Conservation (phyloP, 2,797 vertebrate genomes). For the Notolepis coatsorum region DNA sequence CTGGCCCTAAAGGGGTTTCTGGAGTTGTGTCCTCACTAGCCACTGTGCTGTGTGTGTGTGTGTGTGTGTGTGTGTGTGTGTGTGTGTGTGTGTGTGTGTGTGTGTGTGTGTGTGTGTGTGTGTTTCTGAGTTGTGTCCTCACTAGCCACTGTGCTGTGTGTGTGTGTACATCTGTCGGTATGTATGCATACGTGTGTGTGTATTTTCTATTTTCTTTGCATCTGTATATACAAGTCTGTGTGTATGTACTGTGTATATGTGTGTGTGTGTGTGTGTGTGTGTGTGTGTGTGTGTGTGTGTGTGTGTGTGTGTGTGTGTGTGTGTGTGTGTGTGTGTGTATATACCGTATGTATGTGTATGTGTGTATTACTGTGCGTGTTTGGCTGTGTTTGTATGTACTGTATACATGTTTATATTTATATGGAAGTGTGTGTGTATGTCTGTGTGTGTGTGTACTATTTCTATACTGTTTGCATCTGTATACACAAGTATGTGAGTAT, state of each 20-base stretch:
- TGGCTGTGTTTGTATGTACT: not conserved
- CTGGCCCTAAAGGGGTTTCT: not conserved
- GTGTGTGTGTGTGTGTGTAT: slow-evolving; percentile 1
- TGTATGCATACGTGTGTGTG: not conserved
- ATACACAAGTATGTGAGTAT: not conserved
- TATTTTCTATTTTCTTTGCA: slow-evolving; percentile 2
- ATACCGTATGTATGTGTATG: not conserved
- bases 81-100: slow-evolving; percentile 33
- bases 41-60: not conserved
- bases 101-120: slow-evolving; percentile 5
- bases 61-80: slow-evolving; percentile 14
- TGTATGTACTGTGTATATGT: slow-evolving; percentile 3
- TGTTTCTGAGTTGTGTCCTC: no score
- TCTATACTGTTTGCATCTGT: slow-evolving; percentile 1
- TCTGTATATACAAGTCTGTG: not conserved
- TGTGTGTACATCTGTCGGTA: slow-evolving; percentile 17
- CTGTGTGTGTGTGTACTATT: not conserved
- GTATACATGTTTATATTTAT: no score
- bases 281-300: not conserved
- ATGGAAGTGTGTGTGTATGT: not conserved
- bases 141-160: no score
- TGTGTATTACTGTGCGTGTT: not conserved
- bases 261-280: not conserved
- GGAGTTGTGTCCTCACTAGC: slow-evolving; percentile 12
- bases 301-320: not conserved